phyloP scores from a whole-genome alignment of 1,140 invertebrate species.

The Drosophila simulans region DNA sequence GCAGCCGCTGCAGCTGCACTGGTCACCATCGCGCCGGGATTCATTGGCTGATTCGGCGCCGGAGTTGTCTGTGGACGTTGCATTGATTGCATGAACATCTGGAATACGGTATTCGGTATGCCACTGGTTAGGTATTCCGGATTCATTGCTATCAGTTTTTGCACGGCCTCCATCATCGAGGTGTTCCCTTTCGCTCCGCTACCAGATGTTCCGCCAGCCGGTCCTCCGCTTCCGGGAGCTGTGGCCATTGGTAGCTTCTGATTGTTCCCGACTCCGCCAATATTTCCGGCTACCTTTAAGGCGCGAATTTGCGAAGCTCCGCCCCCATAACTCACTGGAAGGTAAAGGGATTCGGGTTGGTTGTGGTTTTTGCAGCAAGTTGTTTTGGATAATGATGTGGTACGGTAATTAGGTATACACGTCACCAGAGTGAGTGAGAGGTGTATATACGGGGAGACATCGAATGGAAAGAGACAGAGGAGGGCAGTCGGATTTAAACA shows the following conservation, averaged over 20 bases:
- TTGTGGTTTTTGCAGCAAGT: slow-evolving; percentile 1
- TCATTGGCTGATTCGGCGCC: slow-evolving; percentile 2
- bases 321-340: slow-evolving; percentile 69
- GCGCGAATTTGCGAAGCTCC: slow-evolving; percentile 32
- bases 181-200: slow-evolving; percentile 67
- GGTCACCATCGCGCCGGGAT: not conserved
- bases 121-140: slow-evolving; percentile 82
- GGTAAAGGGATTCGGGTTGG: slow-evolving; percentile 20
- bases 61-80: slow-evolving; percentile 9
- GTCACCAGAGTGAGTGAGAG: slow-evolving; percentile 2
- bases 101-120: slow-evolving; percentile 82
- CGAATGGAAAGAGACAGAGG: slow-evolving; percentile 16
- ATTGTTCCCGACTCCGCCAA: not conserved
- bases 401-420: not conserved
- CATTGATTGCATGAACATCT: slow-evolving; percentile 84
- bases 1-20: slow-evolving; percentile 34
- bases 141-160: slow-evolving; percentile 76
- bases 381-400: slow-evolving; percentile 9
- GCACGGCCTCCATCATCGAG: slow-evolving; percentile 81
- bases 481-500: not conserved
- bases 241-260: slow-evolving; percentile 9
- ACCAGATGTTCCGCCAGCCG: slow-evolving; percentile 16
- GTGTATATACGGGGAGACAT: slow-evolving; percentile 1
- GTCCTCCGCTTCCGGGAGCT: not conserved
- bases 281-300: slow-evolving; percentile 23